Percentiles rank a stretch among this genome's conserved stretches.
phyloP scores from a whole-genome alignment of 2,797 vertebrate genomes.

The Gymnoscopelus microlampas region DNA sequence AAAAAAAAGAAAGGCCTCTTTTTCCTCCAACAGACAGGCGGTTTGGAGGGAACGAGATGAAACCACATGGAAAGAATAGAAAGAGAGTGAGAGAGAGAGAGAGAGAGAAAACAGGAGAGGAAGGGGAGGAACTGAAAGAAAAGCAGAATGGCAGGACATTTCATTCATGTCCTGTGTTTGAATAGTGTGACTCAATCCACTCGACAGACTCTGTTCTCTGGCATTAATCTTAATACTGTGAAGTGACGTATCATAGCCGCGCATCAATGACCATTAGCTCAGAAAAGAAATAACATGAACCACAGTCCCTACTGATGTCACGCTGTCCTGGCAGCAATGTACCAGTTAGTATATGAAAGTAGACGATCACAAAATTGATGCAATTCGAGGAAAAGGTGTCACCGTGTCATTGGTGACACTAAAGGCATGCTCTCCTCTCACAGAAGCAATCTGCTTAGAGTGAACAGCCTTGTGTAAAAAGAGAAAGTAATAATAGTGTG shows the following conservation, averaged over 20 bases:
- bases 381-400: not conserved
- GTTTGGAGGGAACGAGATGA: slow-evolving; percentile 57
- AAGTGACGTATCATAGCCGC: slow-evolving; percentile 85
- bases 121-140: slow-evolving; percentile 28
- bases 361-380: not conserved
- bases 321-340: not conserved
- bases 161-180: slow-evolving; percentile 90
- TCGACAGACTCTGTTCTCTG: slow-evolving; percentile 85
- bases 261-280: slow-evolving; percentile 80
- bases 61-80: slow-evolving; percentile 36
- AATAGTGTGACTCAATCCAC: slow-evolving; percentile 83
- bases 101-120: slow-evolving; percentile 9
- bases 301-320: not conserved
- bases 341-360: too few species aligned
- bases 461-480: too few species aligned
- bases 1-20: slow-evolving; percentile 60
- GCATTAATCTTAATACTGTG: slow-evolving; percentile 79
- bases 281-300: slow-evolving; percentile 27
- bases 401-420: too few species aligned
- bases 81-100: slow-evolving; percentile 8
- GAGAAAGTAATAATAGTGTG: too few species aligned
- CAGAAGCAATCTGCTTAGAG: too few species aligned
- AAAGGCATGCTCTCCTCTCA: too few species aligned
- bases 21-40: slow-evolving; percentile 84
- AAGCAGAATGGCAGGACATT: slow-evolving; percentile 82